A percentile compares a stretch with the other conserved stretches of the same genome.
phyloP scores from a whole-genome alignment of 2,888 invertebrate species.

The Timema cristinae region DNA sequence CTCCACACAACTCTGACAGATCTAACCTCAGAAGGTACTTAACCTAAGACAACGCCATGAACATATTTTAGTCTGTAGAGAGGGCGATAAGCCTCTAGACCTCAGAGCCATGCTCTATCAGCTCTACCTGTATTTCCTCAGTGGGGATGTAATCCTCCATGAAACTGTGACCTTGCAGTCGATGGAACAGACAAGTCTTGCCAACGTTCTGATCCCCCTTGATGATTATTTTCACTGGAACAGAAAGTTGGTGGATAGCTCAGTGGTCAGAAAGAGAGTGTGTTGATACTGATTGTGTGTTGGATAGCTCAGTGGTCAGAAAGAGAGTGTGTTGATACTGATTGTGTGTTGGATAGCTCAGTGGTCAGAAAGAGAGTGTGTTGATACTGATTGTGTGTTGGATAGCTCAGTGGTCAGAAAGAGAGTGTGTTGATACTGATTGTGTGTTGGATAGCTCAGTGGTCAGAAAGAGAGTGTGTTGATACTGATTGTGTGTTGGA shows the following conservation, averaged over 20 bases:
- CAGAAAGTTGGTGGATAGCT: slow-evolving; percentile 29
- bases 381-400: too few species aligned
- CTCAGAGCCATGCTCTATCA: too few species aligned
- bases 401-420: background rate
- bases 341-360: background rate
- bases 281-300: too few species aligned
- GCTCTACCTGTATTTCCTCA: slow-evolving; percentile 83
- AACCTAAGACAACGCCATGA: too few species aligned
- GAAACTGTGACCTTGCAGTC: slow-evolving; percentile 88
- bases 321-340: background rate
- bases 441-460: background rate
- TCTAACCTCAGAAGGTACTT: too few species aligned
- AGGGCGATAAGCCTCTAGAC: too few species aligned
- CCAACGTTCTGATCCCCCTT: slow-evolving; percentile 96
- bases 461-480: background rate
- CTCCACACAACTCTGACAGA: too few species aligned
- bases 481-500: too few species aligned
- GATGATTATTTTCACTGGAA: slow-evolving; percentile 93
- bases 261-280: background rate
- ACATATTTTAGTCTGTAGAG: too few species aligned
- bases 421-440: background rate
- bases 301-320: background rate
- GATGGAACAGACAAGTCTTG: slow-evolving; percentile 83
- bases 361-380: background rate
- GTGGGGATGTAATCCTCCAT: slow-evolving; percentile 90